Conservation (phyloP, 2,797 vertebrate genomes). For the Morus bassanus region DNA sequence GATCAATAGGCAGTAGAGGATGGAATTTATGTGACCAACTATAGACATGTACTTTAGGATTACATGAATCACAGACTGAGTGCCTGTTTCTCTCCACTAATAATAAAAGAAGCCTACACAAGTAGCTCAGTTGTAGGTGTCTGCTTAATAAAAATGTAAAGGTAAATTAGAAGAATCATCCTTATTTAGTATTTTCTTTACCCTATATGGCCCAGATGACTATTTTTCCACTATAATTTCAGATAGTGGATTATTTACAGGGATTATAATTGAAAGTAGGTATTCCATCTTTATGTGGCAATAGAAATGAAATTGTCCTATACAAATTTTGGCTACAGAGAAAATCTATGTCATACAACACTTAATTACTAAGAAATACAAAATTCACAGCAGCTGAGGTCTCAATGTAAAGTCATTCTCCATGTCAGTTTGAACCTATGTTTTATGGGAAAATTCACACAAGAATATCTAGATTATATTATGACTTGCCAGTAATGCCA, state of each 20-base stretch:
- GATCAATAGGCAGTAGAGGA: neutral
- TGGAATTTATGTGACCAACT: neutral
- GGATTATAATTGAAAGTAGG: neutral
- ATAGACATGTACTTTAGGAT: neutral
- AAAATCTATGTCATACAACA: neutral
- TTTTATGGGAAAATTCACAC: neutral
- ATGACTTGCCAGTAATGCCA: neutral
- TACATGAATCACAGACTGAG: neutral
- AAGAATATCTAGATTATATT: neutral
- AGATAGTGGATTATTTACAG: neutral
- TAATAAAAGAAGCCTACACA: neutral
- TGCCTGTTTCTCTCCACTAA: neutral
- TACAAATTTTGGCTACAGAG: neutral
- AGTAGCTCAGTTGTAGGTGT: neutral
- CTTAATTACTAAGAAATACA: neutral
- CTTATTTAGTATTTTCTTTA: neutral
- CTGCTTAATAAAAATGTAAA: neutral
- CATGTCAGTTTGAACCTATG: neutral
- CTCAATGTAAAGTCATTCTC: neutral
- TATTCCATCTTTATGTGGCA: neutral
- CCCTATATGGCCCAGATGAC: neutral
- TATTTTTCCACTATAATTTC: neutral
- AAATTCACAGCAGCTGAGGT: neutral
- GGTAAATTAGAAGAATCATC: neutral
- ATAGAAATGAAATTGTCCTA: neutral